phyloP scores from a whole-genome alignment of 2,888 invertebrate species.

The Apodemia hepburni region DNA sequence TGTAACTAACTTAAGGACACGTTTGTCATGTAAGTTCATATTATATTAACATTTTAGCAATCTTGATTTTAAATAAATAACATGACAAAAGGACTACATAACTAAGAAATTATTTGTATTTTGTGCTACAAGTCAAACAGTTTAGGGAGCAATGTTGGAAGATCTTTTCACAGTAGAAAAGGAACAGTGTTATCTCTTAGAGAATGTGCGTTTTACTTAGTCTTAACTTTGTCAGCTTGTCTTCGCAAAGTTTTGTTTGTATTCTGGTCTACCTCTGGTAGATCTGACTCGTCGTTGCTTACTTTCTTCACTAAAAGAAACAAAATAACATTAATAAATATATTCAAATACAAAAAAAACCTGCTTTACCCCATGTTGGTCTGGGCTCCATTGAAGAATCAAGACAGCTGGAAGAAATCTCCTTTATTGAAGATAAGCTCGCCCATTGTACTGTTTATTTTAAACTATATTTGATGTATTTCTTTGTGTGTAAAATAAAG shows the following conservation, averaged over 20 bases:
- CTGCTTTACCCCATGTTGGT: no score
- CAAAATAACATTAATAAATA: slow-evolving; percentile 31
- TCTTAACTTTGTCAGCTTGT: slow-evolving; percentile 73
- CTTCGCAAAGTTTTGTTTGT: slow-evolving; percentile 87
- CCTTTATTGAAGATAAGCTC: no score
- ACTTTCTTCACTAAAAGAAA: slow-evolving; percentile 82
- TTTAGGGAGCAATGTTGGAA: slow-evolving; percentile 24
- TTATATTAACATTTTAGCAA: slow-evolving; percentile 31
- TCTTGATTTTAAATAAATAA: slow-evolving; percentile 27
- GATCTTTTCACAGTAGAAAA: slow-evolving; percentile 38
- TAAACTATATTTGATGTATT: no score
- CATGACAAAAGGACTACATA: slow-evolving; percentile 9
- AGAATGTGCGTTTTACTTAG: slow-evolving; percentile 66
- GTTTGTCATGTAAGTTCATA: slow-evolving; percentile 28
- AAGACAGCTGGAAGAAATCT: no score
- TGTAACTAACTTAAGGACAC: neutral
- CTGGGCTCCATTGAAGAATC: no score
- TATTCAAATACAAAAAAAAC: no score
- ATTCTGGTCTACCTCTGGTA: slow-evolving; percentile 96
- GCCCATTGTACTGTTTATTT: no score
- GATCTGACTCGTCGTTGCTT: slow-evolving; percentile 88
- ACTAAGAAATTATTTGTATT: slow-evolving; percentile 6
- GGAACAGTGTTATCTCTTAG: slow-evolving; percentile 40
- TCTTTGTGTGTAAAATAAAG: no score
- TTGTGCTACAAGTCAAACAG: slow-evolving; percentile 17